phyloP scores from a whole-genome alignment of 2,888 invertebrate genomes.

The Dyspetes luteomarginatus region DNA sequence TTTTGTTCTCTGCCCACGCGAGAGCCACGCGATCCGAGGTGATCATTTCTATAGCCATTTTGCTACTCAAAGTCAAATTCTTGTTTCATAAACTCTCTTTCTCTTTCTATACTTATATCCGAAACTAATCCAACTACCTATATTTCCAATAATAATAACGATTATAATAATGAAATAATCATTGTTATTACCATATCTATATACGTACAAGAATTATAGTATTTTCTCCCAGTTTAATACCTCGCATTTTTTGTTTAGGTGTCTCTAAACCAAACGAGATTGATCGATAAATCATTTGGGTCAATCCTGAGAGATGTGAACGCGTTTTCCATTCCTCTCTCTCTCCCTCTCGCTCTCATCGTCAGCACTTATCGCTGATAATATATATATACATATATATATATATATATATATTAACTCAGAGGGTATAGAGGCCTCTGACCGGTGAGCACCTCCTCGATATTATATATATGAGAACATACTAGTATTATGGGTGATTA shows the following conservation, averaged over 20 bases:
- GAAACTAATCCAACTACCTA: background rate
- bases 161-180: background rate
- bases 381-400: background rate
- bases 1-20: constrained; percentile 44
- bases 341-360: background rate
- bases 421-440: constrained; percentile 33
- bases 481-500: background rate
- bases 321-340: constrained; percentile 15
- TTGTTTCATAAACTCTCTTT: constrained; percentile 38
- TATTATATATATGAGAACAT: constrained; percentile 26
- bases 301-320: constrained; percentile 32
- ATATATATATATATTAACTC: background rate
- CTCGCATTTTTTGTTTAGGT: constrained; percentile 1
- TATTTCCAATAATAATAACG: constrained; percentile 11
- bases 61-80: constrained; percentile 51
- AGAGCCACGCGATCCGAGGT: constrained; percentile 51
- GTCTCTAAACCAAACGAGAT: constrained; percentile 45
- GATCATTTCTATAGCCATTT: constrained; percentile 12
- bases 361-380: constrained; percentile 1
- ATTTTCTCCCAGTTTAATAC: constrained; percentile 1
- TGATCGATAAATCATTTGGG: constrained; percentile 58
- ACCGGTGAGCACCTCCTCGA: constrained; percentile 49
- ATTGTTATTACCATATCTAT: background rate
- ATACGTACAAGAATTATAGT: constrained; percentile 12
- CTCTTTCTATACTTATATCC: background rate